These are phyloP conservation scores for Chrysaora quinquecirrha DNA, from an alignment of 30 jellyfish, hydroid and myxozoan species.

Conservation along the genomic window DNA sequence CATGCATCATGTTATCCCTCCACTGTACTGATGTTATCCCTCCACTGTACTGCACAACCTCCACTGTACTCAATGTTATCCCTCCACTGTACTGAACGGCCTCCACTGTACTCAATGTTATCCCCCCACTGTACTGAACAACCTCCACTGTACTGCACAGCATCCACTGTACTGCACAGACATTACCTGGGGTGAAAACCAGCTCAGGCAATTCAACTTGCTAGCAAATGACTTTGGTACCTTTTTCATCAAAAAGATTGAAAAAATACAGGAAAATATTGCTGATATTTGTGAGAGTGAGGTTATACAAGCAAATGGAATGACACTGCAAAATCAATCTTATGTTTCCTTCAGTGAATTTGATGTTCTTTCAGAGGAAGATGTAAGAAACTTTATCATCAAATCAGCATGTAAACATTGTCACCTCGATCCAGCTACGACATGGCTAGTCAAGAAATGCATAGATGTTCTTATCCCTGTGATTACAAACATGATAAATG, in stretches of 20 bases:
- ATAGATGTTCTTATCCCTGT: constrained; percentile 27
- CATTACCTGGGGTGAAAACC: no score
- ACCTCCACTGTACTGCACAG: no score
- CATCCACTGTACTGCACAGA: no score
- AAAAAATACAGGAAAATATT: constrained; percentile 23
- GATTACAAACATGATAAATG: constrained; percentile 31
- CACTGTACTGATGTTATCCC: no score
- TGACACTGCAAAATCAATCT: background rate
- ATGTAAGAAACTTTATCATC: constrained; percentile 32
- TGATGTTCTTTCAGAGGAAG: constrained; percentile 35
- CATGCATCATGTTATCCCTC: no score
- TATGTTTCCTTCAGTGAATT: constrained; percentile 15
- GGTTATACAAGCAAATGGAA: background rate
- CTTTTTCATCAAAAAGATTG: constrained; percentile 44
- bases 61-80: no score
- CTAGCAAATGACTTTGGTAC: constrained; percentile 52
- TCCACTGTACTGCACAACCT: no score
- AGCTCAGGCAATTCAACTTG: no score
- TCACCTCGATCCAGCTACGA: constrained; percentile 43
- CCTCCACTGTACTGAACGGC: no score
- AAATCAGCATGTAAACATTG: constrained; percentile 35
- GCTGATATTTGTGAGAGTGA: constrained; percentile 21
- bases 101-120: no score
- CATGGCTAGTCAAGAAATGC: constrained; percentile 51
- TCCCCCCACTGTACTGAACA: no score